These are phyloP conservation scores for Corythornis madagascariensis DNA, from an alignment of 2,113 vertebrate genomes.

Conservation along the genomic window DNA sequence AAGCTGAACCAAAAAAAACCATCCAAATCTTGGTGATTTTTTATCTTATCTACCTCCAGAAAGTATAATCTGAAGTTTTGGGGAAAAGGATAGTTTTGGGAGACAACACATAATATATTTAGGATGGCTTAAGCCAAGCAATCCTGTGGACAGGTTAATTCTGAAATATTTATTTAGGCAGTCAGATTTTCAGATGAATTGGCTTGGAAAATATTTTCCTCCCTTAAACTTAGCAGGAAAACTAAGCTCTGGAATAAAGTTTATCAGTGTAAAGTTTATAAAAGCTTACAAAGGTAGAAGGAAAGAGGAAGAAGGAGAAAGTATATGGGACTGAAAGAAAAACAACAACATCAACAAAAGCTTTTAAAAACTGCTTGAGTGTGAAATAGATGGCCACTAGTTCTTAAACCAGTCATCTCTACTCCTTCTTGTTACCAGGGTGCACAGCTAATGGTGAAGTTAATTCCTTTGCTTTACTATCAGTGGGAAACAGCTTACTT, in stretches of 20 bases:
- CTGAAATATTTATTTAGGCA: neutral
- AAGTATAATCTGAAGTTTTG: neutral
- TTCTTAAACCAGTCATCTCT: neutral
- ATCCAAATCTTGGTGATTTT: neutral
- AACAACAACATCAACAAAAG: neutral
- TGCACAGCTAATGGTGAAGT: neutral
- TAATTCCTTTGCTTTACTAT: neutral
- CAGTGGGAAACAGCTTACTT: neutral
- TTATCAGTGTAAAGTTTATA: neutral
- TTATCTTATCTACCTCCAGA: neutral
- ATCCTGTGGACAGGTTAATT: neutral
- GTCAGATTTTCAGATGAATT: neutral
- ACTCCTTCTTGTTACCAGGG: neutral
- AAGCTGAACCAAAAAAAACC: neutral
- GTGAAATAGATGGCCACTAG: neutral
- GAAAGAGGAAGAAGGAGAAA: neutral
- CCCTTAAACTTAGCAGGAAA: neutral
- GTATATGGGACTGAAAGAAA: neutral
- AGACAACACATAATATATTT: neutral
- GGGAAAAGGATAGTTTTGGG: neutral
- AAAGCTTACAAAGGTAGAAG: neutral
- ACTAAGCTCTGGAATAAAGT: neutral
- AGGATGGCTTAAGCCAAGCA: neutral
- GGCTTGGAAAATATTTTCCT: neutral
- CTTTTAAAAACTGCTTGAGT: neutral